phyloP scores from a whole-genome alignment of 23 tunicate genomes.

The Styela clava region DNA sequence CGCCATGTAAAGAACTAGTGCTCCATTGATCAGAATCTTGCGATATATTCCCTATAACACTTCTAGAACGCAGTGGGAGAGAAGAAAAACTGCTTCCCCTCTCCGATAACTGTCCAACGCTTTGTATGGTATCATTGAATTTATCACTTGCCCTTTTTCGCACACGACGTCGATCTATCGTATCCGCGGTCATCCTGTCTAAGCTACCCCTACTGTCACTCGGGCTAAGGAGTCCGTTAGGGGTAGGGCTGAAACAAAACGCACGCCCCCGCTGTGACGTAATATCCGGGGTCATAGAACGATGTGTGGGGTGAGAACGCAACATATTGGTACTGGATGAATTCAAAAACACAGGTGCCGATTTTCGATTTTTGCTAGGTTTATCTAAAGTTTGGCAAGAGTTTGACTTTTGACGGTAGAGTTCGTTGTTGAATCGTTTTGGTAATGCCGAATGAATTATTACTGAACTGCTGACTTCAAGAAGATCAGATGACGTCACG shows the following conservation, averaged over 20 bases:
- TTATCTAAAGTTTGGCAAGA: not conserved
- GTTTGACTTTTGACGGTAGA: not conserved
- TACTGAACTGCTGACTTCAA: not conserved
- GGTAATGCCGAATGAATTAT: not conserved
- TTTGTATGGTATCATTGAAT: conserved; percentile 24
- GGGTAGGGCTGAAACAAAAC: not conserved
- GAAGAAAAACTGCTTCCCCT: not conserved
- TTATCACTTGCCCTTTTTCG: conserved; percentile 2
- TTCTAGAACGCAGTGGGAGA: conserved; percentile 9
- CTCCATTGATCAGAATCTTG: conserved; percentile 6
- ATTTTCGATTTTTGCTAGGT: not conserved
- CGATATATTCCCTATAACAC: conserved; percentile 1
- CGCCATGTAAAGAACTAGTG: not conserved
- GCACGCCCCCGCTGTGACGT: not conserved
- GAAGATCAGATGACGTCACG: not conserved
- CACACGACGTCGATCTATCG: conserved; percentile 17
- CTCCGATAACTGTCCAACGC: conserved; percentile 12
- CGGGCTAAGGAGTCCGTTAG: conserved; percentile 2
- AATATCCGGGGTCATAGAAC: conserved; percentile 24
- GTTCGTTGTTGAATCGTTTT: not conserved
- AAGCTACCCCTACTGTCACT: not conserved
- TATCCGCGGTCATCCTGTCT: conserved; percentile 26
- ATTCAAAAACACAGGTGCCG: not conserved
- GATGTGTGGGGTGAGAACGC: conserved; percentile 4
- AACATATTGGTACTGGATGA: conserved; percentile 1